These are phyloP conservation scores for Lepus oiostolus DNA, from an alignment of 2,797 vertebrate genomes.

Conservation along the genomic window DNA sequence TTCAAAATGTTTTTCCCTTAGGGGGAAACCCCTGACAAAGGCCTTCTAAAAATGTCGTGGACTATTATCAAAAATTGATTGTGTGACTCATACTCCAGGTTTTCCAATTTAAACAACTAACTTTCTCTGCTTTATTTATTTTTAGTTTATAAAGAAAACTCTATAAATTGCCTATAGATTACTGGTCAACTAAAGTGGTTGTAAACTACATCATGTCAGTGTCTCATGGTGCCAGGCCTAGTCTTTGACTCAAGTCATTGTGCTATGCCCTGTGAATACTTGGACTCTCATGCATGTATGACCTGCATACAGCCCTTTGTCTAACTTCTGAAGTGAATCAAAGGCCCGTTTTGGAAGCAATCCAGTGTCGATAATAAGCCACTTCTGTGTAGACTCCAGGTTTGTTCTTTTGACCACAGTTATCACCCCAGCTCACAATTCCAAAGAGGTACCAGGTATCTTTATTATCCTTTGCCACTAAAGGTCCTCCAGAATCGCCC, in stretches of 20 bases:
- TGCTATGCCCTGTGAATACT: constrained; percentile 22
- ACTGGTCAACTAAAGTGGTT: constrained; percentile 26
- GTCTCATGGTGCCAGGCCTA: not conserved
- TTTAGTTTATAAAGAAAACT: constrained; percentile 51
- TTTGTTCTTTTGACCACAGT: constrained; percentile 89
- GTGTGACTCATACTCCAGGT: not conserved
- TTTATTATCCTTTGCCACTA: constrained; percentile 88
- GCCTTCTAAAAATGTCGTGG: not conserved
- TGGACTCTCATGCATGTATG: not conserved
- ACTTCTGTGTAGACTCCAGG: constrained; percentile 90
- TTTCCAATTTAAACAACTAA: not conserved
- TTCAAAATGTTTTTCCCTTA: not conserved
- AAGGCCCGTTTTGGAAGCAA: constrained; percentile 88
- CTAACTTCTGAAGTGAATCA: constrained; percentile 75
- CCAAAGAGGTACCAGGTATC: constrained; percentile 90
- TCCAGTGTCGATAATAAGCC: constrained; percentile 89
- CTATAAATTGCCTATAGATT: not conserved
- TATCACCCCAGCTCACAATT: constrained; percentile 91
- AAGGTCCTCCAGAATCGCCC: constrained; percentile 90
- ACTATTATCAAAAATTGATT: not conserved
- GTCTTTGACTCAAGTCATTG: constrained; percentile 45
- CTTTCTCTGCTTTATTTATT: not conserved
- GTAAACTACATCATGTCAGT: constrained; percentile 16
- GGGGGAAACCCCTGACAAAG: not conserved
- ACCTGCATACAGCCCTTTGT: constrained; percentile 32